Evolutionary conservation across 2,888 invertebrate species (phyloP).

Genomic region (Unio pictorum): DNA sequence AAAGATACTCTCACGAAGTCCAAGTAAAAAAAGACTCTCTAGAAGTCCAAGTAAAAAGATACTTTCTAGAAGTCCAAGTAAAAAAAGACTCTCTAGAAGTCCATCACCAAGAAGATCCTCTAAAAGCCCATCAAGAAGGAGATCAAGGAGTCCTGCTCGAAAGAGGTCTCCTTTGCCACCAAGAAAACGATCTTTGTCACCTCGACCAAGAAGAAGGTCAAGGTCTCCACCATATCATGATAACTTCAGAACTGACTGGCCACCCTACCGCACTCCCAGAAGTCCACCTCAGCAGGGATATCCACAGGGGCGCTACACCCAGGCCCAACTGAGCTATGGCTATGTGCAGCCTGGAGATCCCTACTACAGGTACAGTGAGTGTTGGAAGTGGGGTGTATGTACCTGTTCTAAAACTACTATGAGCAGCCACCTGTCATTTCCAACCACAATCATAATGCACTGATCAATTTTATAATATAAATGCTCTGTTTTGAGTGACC

Average conservation of each 20-base stretch:
- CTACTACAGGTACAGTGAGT: background rate
- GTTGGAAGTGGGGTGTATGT: no score
- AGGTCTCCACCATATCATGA: slow-evolving; percentile 16
- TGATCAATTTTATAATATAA: no score
- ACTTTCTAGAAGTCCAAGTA: no score
- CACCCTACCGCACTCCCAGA: slow-evolving; percentile 8
- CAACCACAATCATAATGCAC: no score
- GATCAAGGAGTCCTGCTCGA: slow-evolving; percentile 12
- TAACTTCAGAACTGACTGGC: slow-evolving; percentile 1
- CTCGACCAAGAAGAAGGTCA: slow-evolving; percentile 22
- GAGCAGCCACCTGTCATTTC: no score
- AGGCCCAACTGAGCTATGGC: slow-evolving; percentile 10
- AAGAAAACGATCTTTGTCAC: slow-evolving; percentile 29
- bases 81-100: slow-evolving; percentile 15
- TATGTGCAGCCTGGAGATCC: slow-evolving; percentile 10
- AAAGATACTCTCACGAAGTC: no score
- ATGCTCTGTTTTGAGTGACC: no score
- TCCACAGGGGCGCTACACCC: slow-evolving; percentile 9
- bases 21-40: no score
- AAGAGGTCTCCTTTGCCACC: slow-evolving; percentile 16
- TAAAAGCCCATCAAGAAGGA: slow-evolving; percentile 13
- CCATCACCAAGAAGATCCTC: slow-evolving; percentile 19
- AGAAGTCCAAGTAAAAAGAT: no score
- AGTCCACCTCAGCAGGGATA: slow-evolving; percentile 8
- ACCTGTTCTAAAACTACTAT: no score